phyloP scores from a whole-genome alignment of 2,113 vertebrate species.

The Syngnathus typhle region DNA sequence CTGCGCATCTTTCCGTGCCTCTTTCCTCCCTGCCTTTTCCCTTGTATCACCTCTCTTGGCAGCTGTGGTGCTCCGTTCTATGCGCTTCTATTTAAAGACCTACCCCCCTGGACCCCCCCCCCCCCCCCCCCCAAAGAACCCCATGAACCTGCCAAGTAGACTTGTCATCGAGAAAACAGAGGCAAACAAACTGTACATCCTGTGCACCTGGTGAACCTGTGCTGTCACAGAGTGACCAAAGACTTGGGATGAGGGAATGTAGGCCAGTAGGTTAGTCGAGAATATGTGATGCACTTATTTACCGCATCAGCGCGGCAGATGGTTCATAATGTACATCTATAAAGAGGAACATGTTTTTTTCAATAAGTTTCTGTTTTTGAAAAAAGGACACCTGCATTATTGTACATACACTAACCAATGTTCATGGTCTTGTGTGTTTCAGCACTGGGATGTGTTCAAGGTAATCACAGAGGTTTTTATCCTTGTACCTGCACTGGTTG shows the following conservation, averaged over 20 bases:
- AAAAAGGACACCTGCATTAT: neutral
- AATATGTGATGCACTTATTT: constrained; percentile 41
- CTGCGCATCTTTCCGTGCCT: constrained; percentile 11
- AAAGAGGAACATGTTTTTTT: neutral
- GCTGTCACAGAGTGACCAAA: constrained; percentile 18
- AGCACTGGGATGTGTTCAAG: constrained; percentile 93
- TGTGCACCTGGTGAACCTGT: constrained; percentile 40
- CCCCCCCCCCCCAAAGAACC: neutral
- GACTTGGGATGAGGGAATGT: constrained; percentile 34
- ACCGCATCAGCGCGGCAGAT: constrained; percentile 10
- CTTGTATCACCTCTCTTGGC: constrained; percentile 18
- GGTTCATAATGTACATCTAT: constrained; percentile 18
- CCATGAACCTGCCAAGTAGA: constrained; percentile 25
- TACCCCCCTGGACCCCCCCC: neutral
- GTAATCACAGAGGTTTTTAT: constrained; percentile 89
- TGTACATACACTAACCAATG: neutral
- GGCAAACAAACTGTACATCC: constrained; percentile 11
- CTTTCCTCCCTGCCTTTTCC: neutral
- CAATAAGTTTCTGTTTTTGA: neutral
- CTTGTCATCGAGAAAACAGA: constrained; percentile 20
- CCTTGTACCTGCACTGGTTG: constrained; percentile 89
- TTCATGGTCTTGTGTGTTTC: constrained; percentile 34
- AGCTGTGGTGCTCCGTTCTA: constrained; percentile 18
- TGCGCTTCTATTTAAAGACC: constrained; percentile 43
- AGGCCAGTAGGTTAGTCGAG: constrained; percentile 43